Conservation (phyloP, 1,140 invertebrate genomes). For the Trachymyrmex cornetzi region DNA sequence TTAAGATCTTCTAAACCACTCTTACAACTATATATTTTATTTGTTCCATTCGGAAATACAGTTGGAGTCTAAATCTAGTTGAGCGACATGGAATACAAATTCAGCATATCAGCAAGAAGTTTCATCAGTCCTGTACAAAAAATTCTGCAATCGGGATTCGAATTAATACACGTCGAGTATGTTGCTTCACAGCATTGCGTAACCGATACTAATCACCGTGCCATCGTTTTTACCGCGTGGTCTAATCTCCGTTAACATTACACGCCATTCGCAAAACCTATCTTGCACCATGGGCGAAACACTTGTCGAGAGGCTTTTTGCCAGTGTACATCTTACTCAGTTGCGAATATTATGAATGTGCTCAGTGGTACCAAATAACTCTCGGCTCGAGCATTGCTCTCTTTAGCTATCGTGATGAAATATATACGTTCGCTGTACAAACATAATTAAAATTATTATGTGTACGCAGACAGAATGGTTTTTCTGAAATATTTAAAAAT, state of each 20-base stretch:
- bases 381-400: not conserved
- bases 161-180: conserved; percentile 71
- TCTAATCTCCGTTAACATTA: conserved; percentile 72
- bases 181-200: conserved; percentile 46
- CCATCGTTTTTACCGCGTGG: conserved; percentile 60
- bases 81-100: not conserved
- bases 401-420: not conserved
- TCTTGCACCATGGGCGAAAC: conserved; percentile 54
- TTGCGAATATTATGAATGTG: conserved; percentile 43
- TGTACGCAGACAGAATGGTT: no score
- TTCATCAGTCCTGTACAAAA: conserved; percentile 44
- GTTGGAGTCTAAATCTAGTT: not conserved
- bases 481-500: no score
- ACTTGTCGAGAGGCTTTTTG: conserved; percentile 70
- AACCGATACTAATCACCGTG: conserved; percentile 68
- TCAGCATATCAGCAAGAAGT: conserved; percentile 9
- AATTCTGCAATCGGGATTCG: conserved; percentile 49
- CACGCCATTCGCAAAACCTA: conserved; percentile 47
- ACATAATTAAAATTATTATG: not conserved
- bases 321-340: conserved; percentile 28
- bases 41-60: not conserved
- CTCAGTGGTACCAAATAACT: not conserved
- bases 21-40: not conserved
- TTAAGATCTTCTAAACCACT: not conserved
- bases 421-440: not conserved